Percentiles rank a stretch among this genome's conserved stretches.
Evolutionary conservation across 2,797 vertebrate species (phyloP).

Genomic region (Chelon auratus): DNA sequence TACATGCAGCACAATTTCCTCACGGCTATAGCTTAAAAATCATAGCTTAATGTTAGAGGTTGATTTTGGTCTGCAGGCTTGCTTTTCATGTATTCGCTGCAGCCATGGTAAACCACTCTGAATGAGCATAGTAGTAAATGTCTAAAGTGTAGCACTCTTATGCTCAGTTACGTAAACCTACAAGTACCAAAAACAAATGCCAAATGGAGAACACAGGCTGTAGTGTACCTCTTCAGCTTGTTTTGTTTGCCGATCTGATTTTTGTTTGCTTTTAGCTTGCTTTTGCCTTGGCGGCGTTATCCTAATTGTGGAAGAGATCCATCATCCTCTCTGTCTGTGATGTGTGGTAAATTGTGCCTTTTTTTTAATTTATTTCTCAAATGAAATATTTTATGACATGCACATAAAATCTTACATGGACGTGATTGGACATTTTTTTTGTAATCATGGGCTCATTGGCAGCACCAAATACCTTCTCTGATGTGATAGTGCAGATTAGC

Average conservation of each 20-base stretch:
- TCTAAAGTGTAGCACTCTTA: neutral
- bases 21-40: constrained; percentile 10
- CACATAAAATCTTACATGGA: neutral
- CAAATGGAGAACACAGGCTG: constrained; percentile 15
- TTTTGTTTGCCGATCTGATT: constrained; percentile 19
- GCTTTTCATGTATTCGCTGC: neutral
- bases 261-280: constrained; percentile 13
- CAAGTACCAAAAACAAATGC: constrained; percentile 12
- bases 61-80: neutral
- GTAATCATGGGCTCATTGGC: neutral
- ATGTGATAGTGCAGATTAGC: constrained; percentile 13
- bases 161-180: neutral
- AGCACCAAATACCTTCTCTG: constrained; percentile 2
- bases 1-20: constrained; percentile 5
- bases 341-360: constrained; percentile 23
- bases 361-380: neutral
- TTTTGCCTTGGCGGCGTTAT: constrained; percentile 18
- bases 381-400: constrained; percentile 3
- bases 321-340: constrained; percentile 2
- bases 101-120: neutral
- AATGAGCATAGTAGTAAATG: constrained; percentile 1
- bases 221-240: constrained; percentile 14
- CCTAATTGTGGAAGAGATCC: constrained; percentile 12
- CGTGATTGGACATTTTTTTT: constrained; percentile 1
- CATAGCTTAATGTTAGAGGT: neutral